phyloP scores from a whole-genome alignment of 2,113 vertebrate species.

The Riparia riparia region DNA sequence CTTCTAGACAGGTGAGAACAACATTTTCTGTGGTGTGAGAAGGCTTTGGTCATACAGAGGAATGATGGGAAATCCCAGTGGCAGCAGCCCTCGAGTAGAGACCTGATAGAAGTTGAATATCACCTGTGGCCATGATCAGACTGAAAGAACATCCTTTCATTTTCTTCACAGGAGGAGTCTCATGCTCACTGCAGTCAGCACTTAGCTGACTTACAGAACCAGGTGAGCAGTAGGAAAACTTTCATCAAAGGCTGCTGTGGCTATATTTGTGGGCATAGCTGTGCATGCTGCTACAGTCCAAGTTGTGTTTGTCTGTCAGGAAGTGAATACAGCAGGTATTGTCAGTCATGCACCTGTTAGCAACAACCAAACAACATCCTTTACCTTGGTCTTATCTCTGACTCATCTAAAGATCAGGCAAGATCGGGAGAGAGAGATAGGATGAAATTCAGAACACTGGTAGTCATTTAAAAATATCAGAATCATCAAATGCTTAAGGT shows the following conservation, averaged over 20 bases:
- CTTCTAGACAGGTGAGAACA: conserved; percentile 13
- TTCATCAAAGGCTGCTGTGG: background rate
- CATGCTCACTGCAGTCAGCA: background rate
- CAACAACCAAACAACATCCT: background rate
- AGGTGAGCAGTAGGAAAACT: conserved; percentile 11
- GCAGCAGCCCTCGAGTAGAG: background rate
- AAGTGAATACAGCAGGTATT: background rate
- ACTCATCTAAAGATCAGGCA: background rate
- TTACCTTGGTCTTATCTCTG: background rate
- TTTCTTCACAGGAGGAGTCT: conserved; percentile 6
- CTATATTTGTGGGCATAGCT: background rate
- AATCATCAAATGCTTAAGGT: background rate
- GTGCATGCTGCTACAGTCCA: accelerated
- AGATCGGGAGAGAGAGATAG: background rate
- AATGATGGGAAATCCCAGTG: background rate
- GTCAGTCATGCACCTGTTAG: background rate
- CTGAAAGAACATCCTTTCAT: background rate
- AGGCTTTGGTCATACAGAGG: background rate
- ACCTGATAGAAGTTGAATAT: accelerated
- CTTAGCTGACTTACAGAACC: background rate
- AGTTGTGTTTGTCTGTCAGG: background rate
- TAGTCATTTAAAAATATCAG: background rate
- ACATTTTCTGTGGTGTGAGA: background rate
- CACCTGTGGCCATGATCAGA: accelerated
- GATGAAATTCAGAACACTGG: background rate